Conservation (phyloP, 2,797 vertebrate species). For the Holocentrus rufus region DNA sequence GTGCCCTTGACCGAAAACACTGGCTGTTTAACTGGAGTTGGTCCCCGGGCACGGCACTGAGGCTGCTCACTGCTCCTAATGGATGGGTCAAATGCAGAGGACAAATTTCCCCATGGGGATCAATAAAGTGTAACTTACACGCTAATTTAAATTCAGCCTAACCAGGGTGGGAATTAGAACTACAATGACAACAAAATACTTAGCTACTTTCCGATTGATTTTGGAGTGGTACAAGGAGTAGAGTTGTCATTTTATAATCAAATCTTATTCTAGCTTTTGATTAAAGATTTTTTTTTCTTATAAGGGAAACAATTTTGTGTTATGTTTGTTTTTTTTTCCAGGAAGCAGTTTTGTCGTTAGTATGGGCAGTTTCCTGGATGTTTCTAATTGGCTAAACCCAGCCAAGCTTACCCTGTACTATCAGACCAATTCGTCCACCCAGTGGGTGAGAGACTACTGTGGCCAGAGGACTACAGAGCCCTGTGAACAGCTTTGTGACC, state of each 20-base stretch:
- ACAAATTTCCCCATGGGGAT: too few species aligned
- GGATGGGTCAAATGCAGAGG: too few species aligned
- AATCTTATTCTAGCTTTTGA: background rate
- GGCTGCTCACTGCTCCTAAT: too few species aligned
- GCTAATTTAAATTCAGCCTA: constrained; percentile 73
- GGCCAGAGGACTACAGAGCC: constrained; percentile 94
- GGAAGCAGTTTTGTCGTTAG: constrained; percentile 98
- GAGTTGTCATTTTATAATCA: constrained; percentile 24
- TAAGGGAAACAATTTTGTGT: background rate
- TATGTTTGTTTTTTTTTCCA: constrained; percentile 63
- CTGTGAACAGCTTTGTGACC: constrained; percentile 96
- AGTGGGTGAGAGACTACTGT: constrained; percentile 95
- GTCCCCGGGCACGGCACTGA: too few species aligned
- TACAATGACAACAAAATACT: constrained; percentile 66
- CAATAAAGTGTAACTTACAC: background rate
- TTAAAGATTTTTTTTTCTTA: background rate
- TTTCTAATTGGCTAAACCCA: constrained; percentile 97
- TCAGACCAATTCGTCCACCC: constrained; percentile 93
- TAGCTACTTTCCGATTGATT: constrained; percentile 55
- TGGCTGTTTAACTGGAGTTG: too few species aligned
- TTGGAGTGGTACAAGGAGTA: constrained; percentile 23
- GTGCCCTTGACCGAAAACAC: too few species aligned
- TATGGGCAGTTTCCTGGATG: constrained; percentile 95
- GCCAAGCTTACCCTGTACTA: constrained; percentile 95
- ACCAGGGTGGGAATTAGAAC: constrained; percentile 61